A percentile compares a stretch with the other conserved stretches of the same genome.
These are phyloP conservation scores for Pantherophis vulpinus DNA, from an alignment of 2,797 vertebrate genomes.

Conservation along the genomic window DNA sequence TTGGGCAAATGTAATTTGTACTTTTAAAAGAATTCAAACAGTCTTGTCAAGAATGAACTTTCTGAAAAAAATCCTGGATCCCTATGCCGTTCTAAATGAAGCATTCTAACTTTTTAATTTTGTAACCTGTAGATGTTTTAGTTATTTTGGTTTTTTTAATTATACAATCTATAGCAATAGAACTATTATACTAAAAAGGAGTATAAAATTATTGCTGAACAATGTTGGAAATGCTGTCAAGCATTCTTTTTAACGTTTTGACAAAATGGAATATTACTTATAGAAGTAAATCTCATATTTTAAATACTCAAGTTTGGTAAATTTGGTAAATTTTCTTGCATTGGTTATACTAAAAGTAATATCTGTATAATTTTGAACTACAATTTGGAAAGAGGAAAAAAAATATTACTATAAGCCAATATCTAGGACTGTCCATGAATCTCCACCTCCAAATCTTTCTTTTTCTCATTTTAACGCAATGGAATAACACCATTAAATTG, in stretches of 20 bases:
- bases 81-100: constrained; percentile 22
- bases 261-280: neutral
- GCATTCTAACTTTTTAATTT: constrained; percentile 12
- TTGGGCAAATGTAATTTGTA: constrained; percentile 19
- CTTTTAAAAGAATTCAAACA: constrained; percentile 37
- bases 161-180: neutral
- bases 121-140: neutral
- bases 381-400: neutral
- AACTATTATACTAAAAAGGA: fast-evolving
- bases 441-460: neutral
- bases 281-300: constrained; percentile 22
- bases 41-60: constrained; percentile 32
- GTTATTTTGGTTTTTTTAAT: neutral
- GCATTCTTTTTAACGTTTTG: constrained; percentile 22
- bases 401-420: neutral
- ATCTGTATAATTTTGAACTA: constrained; percentile 19
- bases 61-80: constrained; percentile 30
- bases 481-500: neutral
- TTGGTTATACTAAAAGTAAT: constrained; percentile 4
- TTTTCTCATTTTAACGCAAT: neutral
- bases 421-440: neutral
- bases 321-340: neutral
- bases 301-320: neutral
- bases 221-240: constrained; percentile 22
- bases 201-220: neutral